Evolutionary conservation across 2,888 invertebrate species (phyloP).

Genomic region (Sarcophaga rosellei): DNA sequence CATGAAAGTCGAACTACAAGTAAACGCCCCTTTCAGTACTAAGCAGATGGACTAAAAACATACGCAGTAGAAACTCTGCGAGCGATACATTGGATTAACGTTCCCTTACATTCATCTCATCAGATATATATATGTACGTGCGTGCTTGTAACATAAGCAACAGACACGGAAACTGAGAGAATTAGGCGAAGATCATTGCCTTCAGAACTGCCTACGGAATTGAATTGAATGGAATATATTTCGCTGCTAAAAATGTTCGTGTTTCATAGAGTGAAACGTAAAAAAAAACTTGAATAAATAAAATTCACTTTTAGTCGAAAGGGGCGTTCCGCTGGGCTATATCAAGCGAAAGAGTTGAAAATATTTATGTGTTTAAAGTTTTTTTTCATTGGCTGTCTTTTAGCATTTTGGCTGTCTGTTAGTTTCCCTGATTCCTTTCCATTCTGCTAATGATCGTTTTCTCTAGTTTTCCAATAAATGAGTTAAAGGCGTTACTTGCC

Average conservation of each 20-base stretch:
- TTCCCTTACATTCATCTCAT: not conserved
- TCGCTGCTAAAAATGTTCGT: constrained; percentile 8
- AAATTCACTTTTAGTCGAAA: constrained; percentile 20
- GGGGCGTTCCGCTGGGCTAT: constrained; percentile 42
- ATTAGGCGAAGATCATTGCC: constrained; percentile 47
- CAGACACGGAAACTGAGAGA: not conserved
- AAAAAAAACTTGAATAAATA: not conserved
- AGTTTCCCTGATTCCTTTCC: not conserved
- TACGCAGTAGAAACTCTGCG: not conserved
- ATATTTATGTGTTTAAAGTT: not conserved
- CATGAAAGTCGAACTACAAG: constrained; percentile 45
- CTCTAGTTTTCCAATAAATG: constrained; percentile 10
- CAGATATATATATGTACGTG: too few species aligned
- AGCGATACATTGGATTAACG: not conserved
- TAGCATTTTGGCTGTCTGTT: constrained; percentile 16
- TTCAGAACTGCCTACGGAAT: constrained; percentile 37
- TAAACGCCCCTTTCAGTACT: constrained; percentile 63
- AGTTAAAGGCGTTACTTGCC: constrained; percentile 53
- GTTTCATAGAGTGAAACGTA: constrained; percentile 1
- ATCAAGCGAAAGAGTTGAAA: constrained; percentile 45
- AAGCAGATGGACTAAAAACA: constrained; percentile 52
- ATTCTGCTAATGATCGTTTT: not conserved
- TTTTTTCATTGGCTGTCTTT: constrained; percentile 33
- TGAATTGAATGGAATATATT: constrained; percentile 16
- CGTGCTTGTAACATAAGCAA: not conserved